phyloP scores from a whole-genome alignment of 2,888 invertebrate genomes.

The Tachina fera region DNA sequence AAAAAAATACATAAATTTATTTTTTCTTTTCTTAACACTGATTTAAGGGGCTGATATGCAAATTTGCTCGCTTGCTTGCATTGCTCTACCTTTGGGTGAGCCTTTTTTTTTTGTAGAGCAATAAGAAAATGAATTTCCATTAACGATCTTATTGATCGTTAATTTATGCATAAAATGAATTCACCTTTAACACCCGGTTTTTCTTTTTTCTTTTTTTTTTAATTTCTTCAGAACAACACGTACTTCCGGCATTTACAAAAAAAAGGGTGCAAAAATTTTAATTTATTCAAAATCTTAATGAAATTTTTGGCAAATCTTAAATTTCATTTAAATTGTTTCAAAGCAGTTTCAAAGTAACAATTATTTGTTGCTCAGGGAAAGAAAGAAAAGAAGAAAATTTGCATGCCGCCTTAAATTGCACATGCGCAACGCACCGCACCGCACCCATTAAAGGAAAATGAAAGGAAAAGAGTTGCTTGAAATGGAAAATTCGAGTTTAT shows the following conservation, averaged over 20 bases:
- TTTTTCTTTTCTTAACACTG: slow-evolving; percentile 28
- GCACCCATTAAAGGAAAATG: slow-evolving; percentile 34
- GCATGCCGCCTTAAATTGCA: slow-evolving; percentile 62
- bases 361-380: slow-evolving; percentile 10
- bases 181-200: slow-evolving; percentile 76
- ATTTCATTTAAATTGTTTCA: slow-evolving; percentile 45
- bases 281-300: slow-evolving; percentile 58
- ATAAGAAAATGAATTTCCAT: slow-evolving; percentile 58
- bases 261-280: slow-evolving; percentile 64
- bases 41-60: slow-evolving; percentile 68
- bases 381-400: slow-evolving; percentile 56
- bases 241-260: slow-evolving; percentile 23
- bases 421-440: slow-evolving; percentile 59
- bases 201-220: slow-evolving; percentile 7
- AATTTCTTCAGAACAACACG: slow-evolving; percentile 33
- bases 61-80: slow-evolving; percentile 50
- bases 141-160: slow-evolving; percentile 80
- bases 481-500: slow-evolving; percentile 54
- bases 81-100: slow-evolving; percentile 7
- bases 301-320: slow-evolving; percentile 62
- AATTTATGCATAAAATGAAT: slow-evolving; percentile 82
- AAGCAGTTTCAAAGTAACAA: slow-evolving; percentile 54
- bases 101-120: slow-evolving; percentile 41
- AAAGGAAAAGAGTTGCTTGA: slow-evolving; percentile 55
- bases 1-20: not conserved